A percentile compares a stretch with the other conserved stretches of the same genome.
Evolutionary conservation across 1,140 invertebrate species (phyloP).

Genomic region (Mactra quadrangularis): DNA sequence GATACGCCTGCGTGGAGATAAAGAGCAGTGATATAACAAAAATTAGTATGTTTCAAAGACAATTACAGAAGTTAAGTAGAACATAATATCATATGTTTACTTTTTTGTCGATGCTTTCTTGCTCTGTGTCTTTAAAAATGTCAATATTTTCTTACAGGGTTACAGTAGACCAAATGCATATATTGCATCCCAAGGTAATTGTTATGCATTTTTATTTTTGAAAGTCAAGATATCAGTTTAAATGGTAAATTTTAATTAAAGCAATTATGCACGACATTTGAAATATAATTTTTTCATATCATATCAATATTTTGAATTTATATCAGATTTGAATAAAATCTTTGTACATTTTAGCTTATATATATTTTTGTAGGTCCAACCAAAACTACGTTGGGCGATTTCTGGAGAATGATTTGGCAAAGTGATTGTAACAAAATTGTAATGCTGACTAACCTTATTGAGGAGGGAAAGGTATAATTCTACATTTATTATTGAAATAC

Average conservation of each 20-base stretch:
- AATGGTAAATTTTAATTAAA: not conserved
- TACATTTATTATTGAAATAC: too few species aligned
- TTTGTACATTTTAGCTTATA: too few species aligned
- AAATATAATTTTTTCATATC: not conserved
- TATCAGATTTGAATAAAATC: too few species aligned
- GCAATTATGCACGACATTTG: not conserved
- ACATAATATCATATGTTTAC: too few species aligned
- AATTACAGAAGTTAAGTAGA: too few species aligned
- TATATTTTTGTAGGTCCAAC: conserved; percentile 30
- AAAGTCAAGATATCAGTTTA: not conserved
- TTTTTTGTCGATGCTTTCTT: too few species aligned
- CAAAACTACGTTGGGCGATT: conserved; percentile 6
- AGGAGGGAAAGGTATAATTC: conserved; percentile 30
- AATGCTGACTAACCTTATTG: conserved; percentile 25
- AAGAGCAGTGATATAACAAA: too few species aligned
- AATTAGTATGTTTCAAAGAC: too few species aligned
- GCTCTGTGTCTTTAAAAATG: too few species aligned
- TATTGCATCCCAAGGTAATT: conserved; percentile 44
- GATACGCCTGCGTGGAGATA: too few species aligned
- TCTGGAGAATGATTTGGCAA: conserved; percentile 39
- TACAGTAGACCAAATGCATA: conserved; percentile 6
- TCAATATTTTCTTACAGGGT: conserved; percentile 26
- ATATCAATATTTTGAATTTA: too few species aligned
- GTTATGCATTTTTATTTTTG: not conserved
- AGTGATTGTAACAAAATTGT: not conserved